phyloP scores from a whole-genome alignment of 2,113 vertebrate species.

The Pycnonotus jocosus region DNA sequence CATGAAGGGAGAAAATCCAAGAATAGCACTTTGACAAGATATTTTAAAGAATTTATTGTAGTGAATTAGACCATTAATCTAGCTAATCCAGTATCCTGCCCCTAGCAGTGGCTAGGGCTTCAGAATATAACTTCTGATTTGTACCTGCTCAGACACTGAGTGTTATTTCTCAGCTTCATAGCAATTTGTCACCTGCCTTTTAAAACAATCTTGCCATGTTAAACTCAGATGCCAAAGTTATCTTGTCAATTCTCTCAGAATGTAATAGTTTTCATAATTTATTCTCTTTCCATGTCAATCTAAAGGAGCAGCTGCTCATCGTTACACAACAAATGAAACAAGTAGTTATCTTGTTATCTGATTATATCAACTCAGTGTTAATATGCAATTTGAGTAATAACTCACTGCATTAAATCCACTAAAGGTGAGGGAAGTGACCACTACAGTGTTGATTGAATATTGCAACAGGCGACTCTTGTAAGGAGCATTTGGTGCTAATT shows the following conservation, averaged over 20 bases:
- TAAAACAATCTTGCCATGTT: neutral
- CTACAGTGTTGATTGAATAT: neutral
- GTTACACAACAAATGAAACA: conserved; percentile 29
- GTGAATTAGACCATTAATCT: neutral
- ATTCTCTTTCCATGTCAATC: neutral
- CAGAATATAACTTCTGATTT: neutral
- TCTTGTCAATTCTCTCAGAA: neutral
- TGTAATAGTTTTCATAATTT: neutral
- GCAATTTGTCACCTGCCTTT: neutral
- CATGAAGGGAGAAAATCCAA: neutral
- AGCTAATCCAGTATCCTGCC: neutral
- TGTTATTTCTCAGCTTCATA: neutral
- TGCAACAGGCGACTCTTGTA: neutral
- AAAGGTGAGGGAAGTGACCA: conserved; percentile 1
- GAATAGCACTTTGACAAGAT: neutral
- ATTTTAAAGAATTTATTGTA: neutral
- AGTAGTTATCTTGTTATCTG: conserved; percentile 20
- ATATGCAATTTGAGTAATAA: conserved; percentile 20
- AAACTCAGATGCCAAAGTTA: neutral
- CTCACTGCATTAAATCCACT: neutral
- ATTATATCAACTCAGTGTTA: conserved; percentile 45
- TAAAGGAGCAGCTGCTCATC: conserved; percentile 31
- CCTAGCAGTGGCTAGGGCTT: neutral
- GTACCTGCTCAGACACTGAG: neutral
- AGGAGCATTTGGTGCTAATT: neutral